These are phyloP conservation scores for Xenopus borealis DNA, from an alignment of 2,113 vertebrate species.

Conservation along the genomic window DNA sequence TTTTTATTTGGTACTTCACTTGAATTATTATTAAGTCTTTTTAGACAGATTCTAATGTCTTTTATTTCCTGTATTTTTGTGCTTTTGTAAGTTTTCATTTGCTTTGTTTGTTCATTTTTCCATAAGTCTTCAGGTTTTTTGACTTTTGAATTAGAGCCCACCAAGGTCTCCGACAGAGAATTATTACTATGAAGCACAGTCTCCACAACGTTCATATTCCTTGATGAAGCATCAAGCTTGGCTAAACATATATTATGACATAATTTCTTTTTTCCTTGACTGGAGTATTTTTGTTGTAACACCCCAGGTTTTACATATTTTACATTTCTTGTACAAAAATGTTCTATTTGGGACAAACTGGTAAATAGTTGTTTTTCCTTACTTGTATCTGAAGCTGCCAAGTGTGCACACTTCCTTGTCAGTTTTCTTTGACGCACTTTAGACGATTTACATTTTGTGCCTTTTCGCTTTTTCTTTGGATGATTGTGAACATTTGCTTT, in stretches of 20 bases:
- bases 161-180: too few species aligned
- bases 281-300: slow-evolving; percentile 57
- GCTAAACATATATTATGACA: slow-evolving; percentile 62
- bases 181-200: slow-evolving; percentile 43
- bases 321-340: slow-evolving; percentile 60
- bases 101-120: slow-evolving; percentile 56
- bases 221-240: slow-evolving; percentile 53
- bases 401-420: too few species aligned
- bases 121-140: slow-evolving; percentile 54
- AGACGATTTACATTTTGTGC: neutral
- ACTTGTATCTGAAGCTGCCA: too few species aligned
- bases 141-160: too few species aligned
- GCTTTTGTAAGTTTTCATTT: slow-evolving; percentile 70
- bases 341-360: neutral
- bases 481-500: slow-evolving; percentile 85
- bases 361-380: neutral
- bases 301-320: slow-evolving; percentile 62
- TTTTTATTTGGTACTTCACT: slow-evolving; percentile 64
- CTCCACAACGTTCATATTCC: slow-evolving; percentile 48
- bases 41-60: slow-evolving; percentile 93
- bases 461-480: slow-evolving; percentile 63
- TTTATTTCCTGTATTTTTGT: slow-evolving; percentile 84
- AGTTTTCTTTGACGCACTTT: too few species aligned
- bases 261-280: slow-evolving; percentile 51
- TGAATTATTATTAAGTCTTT: slow-evolving; percentile 84